A percentile compares a stretch with the other conserved stretches of the same genome.
Conservation (phyloP, 2,888 invertebrate genomes). For the Stictocephala bisonia region DNA sequence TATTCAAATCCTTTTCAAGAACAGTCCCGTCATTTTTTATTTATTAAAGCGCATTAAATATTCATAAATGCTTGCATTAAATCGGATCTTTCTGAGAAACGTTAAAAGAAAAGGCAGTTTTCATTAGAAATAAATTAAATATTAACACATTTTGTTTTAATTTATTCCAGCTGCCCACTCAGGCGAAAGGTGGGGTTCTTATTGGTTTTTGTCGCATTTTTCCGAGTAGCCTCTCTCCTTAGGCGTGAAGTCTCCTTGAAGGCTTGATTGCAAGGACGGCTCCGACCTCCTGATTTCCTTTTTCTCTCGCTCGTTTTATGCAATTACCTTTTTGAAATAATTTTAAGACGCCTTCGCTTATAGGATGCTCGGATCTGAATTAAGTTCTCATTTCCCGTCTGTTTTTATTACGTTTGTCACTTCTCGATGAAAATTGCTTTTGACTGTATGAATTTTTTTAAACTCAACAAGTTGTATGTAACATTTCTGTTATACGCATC, state of each 20-base stretch:
- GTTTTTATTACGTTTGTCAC: no score
- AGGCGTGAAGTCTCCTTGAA: slow-evolving; percentile 10
- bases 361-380: neutral
- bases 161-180: slow-evolving; percentile 14
- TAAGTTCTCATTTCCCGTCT: neutral
- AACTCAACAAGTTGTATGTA: no score
- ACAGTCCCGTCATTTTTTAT: no score
- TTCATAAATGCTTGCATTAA: slow-evolving; percentile 17
- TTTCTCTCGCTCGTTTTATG: slow-evolving; percentile 24
- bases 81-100: slow-evolving; percentile 7
- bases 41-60: no score
- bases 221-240: neutral
- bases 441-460: no score
- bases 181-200: neutral
- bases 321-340: slow-evolving; percentile 41
- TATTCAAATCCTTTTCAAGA: no score
- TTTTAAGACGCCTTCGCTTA: slow-evolving; percentile 14
- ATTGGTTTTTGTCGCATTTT: slow-evolving; percentile 39
- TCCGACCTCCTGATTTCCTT: slow-evolving; percentile 26
- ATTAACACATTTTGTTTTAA: slow-evolving; percentile 31
- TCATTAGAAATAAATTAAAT: slow-evolving; percentile 26
- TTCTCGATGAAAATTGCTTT: no score
- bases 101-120: slow-evolving; percentile 21
- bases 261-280: slow-evolving; percentile 14
- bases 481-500: no score